Conservation (phyloP, 2,797 vertebrate genomes). For the Dendrocincla tyrannina region DNA sequence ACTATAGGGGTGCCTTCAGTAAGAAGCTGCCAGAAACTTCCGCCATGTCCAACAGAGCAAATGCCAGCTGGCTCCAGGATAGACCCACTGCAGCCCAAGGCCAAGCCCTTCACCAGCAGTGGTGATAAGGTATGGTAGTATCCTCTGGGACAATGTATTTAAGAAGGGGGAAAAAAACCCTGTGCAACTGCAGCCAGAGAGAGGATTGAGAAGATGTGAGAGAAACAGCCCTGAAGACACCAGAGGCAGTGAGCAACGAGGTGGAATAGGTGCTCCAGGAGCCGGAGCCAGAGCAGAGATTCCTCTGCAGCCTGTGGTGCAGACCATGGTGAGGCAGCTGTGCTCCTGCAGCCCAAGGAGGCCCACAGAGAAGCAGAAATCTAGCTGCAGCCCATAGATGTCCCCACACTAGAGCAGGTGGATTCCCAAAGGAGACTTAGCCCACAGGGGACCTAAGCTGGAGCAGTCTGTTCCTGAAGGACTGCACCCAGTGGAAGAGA, state of each 20-base stretch:
- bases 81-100: accelerated
- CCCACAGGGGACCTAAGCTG: too few species aligned
- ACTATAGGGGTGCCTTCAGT: neutral
- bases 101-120: accelerated
- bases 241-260: neutral
- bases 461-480: neutral
- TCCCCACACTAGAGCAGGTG: neutral
- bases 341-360: neutral
- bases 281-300: neutral
- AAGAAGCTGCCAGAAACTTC: neutral
- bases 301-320: neutral
- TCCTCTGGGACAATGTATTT: too few species aligned
- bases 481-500: neutral
- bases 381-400: neutral
- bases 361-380: neutral
- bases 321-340: neutral
- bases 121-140: neutral
- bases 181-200: neutral
- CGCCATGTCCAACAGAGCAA: accelerated
- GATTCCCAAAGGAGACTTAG: neutral
- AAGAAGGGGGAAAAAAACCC: neutral
- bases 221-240: neutral
- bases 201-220: neutral
- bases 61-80: neutral
- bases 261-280: neutral